Evolutionary conservation across 2,113 vertebrate species (phyloP).

Genomic region (Vicugna pacos): DNA sequence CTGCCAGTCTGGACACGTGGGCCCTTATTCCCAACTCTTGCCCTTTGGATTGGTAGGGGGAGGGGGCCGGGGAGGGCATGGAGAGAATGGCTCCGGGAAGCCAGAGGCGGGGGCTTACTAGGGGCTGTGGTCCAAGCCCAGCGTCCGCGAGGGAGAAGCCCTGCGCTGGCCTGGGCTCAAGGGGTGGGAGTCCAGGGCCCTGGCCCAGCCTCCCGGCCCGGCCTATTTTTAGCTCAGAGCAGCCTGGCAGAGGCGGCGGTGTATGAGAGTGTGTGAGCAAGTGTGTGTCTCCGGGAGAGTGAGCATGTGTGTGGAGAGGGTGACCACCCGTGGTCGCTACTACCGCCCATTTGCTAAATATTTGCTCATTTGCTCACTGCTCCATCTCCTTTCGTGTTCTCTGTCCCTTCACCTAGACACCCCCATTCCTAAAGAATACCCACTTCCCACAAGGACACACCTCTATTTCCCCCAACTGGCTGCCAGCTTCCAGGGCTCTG

Average conservation of each 20-base stretch:
- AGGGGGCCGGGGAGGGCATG: neutral
- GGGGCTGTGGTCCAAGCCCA: neutral
- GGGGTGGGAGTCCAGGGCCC: conserved; percentile 74
- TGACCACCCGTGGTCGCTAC: conserved; percentile 44
- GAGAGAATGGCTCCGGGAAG: neutral
- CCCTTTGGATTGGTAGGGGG: conserved; percentile 30
- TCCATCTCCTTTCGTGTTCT: neutral
- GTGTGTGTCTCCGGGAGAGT: conserved; percentile 59
- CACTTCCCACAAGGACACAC: neutral
- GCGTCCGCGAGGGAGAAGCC: neutral
- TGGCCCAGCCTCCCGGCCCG: conserved; percentile 75
- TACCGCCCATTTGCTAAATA: conserved; percentile 28
- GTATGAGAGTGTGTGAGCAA: conserved; percentile 69
- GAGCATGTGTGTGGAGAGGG: conserved; percentile 52
- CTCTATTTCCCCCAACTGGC: neutral
- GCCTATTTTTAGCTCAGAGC: conserved; percentile 82
- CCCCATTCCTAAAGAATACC: neutral
- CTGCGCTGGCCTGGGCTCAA: neutral
- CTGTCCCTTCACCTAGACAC: neutral
- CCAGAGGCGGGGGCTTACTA: neutral
- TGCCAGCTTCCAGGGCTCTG: neutral
- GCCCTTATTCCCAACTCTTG: conserved; percentile 60
- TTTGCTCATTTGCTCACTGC: conserved; percentile 23
- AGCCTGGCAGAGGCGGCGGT: conserved; percentile 70
- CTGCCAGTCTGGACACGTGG: conserved; percentile 48